These are phyloP conservation scores for Tragopan temminckii DNA, from an alignment of 2,797 vertebrate genomes.

Conservation along the genomic window DNA sequence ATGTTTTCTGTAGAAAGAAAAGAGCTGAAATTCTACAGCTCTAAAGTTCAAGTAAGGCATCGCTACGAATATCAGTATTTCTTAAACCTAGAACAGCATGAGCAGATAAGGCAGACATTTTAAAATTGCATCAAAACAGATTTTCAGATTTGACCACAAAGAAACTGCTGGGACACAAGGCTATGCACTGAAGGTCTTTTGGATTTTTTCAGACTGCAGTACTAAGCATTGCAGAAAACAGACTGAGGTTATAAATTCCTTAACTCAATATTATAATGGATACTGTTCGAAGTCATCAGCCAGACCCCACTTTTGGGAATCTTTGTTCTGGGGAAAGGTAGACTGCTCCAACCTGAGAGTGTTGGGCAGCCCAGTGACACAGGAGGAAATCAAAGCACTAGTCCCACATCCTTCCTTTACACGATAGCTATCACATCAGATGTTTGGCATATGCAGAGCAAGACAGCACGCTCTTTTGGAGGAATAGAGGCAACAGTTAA, in stretches of 20 bases:
- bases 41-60: not conserved
- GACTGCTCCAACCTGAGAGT: not conserved
- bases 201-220: not conserved
- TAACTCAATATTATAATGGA: not conserved
- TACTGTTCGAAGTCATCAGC: not conserved
- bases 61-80: not conserved
- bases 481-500: not conserved
- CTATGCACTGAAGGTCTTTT: not conserved
- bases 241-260: not conserved
- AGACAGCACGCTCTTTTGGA: not conserved
- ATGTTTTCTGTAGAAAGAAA: not conserved
- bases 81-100: not conserved
- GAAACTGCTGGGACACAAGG: not conserved
- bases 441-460: not conserved
- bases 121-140: not conserved
- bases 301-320: not conserved
- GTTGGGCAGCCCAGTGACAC: not conserved
- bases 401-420: not conserved
- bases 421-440: fast-evolving
- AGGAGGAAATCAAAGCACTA: not conserved
- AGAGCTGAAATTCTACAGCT: not conserved
- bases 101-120: not conserved
- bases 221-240: not conserved
- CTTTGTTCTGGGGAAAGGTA: not conserved
- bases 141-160: not conserved